Evolutionary conservation across 2,797 vertebrate genomes (phyloP).

Genomic region (Balearica regulorum): DNA sequence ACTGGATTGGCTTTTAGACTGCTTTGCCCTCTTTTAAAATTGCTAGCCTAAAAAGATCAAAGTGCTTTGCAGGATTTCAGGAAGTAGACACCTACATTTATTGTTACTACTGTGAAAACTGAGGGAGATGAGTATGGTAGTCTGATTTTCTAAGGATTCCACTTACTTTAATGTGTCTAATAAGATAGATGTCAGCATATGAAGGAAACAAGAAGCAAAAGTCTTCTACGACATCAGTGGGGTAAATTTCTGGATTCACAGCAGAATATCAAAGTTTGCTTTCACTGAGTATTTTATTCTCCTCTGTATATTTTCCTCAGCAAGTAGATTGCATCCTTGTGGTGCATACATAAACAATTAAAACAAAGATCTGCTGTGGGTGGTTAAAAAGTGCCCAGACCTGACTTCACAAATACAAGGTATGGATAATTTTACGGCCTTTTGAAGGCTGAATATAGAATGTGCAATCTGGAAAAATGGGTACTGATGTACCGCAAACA

Average conservation of each 20-base stretch:
- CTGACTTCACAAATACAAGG: neutral
- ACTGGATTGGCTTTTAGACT: neutral
- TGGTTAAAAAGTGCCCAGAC: neutral
- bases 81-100: neutral
- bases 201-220: neutral
- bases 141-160: neutral
- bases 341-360: neutral
- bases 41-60: neutral
- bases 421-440: neutral
- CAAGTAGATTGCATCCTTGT: neutral
- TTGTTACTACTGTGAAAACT: neutral
- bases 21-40: neutral
- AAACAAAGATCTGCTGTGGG: neutral
- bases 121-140: neutral
- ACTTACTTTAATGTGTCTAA: neutral
- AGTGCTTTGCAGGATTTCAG: neutral
- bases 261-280: neutral
- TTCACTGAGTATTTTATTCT: neutral
- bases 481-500: neutral
- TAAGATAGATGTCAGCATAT: neutral
- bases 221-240: neutral
- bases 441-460: neutral
- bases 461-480: neutral
- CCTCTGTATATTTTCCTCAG: neutral
- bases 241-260: neutral